Evolutionary conservation across 2,888 invertebrate genomes (phyloP).

Genomic region (Trissoscelio sp.): DNA sequence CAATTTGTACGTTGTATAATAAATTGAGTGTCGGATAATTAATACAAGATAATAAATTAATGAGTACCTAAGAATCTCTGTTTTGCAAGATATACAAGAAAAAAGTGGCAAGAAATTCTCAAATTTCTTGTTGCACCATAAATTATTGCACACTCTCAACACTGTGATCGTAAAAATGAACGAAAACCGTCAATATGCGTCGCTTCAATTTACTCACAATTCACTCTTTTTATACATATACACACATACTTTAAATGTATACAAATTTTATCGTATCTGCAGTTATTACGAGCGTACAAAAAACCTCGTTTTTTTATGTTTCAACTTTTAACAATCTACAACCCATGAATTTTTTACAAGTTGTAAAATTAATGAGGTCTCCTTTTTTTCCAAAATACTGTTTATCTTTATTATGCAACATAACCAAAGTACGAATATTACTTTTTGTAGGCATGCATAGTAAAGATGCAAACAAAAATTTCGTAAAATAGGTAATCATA

Average conservation of each 20-base stretch:
- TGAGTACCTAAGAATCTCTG: background rate
- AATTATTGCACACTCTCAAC: conserved; percentile 5
- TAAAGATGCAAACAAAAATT: background rate
- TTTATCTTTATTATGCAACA: background rate
- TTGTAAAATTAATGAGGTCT: background rate
- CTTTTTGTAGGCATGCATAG: background rate
- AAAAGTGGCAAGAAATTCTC: no score
- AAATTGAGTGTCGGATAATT: background rate
- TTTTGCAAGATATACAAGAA: no score
- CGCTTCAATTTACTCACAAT: conserved; percentile 10
- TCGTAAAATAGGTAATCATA: conserved; percentile 16
- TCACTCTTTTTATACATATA: conserved; percentile 6
- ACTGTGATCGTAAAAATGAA: conserved; percentile 15
- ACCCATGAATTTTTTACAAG: conserved; percentile 2
- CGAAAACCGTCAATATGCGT: conserved; percentile 9
- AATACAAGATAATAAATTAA: background rate
- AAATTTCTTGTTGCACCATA: background rate
- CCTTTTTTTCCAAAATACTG: background rate
- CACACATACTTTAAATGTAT: conserved; percentile 1
- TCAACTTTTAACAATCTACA: background rate
- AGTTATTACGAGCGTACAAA: background rate
- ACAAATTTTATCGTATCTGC: conserved; percentile 14
- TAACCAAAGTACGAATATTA: background rate
- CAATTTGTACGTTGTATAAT: background rate
- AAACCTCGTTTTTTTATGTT: background rate